phyloP scores from a whole-genome alignment of 2,113 vertebrate species.

The Fulmarus glacialis region DNA sequence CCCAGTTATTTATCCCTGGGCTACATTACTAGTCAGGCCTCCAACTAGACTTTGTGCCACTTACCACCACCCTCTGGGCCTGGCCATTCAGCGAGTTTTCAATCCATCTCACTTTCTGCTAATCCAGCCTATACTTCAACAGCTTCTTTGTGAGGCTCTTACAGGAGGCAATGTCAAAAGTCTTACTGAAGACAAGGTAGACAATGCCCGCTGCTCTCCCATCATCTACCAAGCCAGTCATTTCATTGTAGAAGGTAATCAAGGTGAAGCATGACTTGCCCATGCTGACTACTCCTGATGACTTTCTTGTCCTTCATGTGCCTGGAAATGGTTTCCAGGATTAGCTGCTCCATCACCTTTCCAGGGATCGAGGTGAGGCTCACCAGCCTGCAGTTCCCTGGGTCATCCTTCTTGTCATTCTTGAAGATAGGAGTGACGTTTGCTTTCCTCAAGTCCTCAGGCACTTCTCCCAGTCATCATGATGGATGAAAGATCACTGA shows the following conservation, averaged over 20 bases:
- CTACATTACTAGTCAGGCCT: background rate
- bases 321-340: background rate
- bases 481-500: accelerated
- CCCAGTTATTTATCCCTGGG: background rate
- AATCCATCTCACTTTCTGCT: background rate
- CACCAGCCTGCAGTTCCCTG: background rate
- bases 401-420: background rate
- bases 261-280: background rate
- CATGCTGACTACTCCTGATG: background rate
- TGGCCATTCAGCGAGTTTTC: background rate
- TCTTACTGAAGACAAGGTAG: background rate
- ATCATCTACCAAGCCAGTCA: background rate
- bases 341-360: background rate
- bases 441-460: background rate
- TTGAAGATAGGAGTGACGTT: background rate
- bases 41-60: background rate
- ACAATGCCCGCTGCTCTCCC: background rate
- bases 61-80: background rate
- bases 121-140: background rate
- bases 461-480: background rate
- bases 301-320: background rate
- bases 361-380: background rate
- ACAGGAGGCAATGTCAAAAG: background rate
- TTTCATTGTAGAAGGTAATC: background rate
- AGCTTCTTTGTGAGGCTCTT: background rate